phyloP scores from a whole-genome alignment of 2,113 vertebrate species.

The Ellobius talpinus region DNA sequence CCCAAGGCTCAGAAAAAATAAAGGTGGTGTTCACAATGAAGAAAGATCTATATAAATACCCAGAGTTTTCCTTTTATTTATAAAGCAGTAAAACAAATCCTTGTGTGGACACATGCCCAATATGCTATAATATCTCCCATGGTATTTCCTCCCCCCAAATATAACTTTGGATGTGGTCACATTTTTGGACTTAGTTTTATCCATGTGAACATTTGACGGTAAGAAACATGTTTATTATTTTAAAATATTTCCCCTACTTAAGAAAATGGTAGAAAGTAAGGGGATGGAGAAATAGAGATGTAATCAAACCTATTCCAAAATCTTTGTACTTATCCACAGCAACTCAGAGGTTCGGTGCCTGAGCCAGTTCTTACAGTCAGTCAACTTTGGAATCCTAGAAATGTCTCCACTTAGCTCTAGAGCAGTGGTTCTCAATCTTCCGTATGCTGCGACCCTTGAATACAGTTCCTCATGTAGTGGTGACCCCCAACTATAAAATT shows the following conservation, averaged over 20 bases:
- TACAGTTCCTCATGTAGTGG: background rate
- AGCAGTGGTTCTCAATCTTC: background rate
- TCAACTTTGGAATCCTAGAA: slow-evolving; percentile 24
- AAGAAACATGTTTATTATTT: slow-evolving; percentile 60
- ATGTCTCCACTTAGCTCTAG: background rate
- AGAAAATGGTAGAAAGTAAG: slow-evolving; percentile 41
- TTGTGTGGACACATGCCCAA: slow-evolving; percentile 31
- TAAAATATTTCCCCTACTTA: slow-evolving; percentile 35
- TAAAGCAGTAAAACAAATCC: slow-evolving; percentile 73
- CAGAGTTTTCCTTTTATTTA: slow-evolving; percentile 79
- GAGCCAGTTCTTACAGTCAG: background rate
- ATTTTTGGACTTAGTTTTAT: slow-evolving; percentile 49
- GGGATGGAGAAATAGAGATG: slow-evolving; percentile 44
- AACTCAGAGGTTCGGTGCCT: slow-evolving; percentile 21
- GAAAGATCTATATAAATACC: slow-evolving; percentile 65
- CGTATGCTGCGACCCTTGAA: background rate
- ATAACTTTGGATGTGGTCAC: slow-evolving; percentile 26
- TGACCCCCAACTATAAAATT: background rate
- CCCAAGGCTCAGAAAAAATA: slow-evolving; percentile 47
- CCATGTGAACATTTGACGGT: slow-evolving; percentile 32
- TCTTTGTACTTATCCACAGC: background rate
- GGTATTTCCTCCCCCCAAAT: slow-evolving; percentile 48
- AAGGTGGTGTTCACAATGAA: slow-evolving; percentile 41
- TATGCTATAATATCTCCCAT: background rate
- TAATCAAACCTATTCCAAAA: slow-evolving; percentile 17